Base-by-base conservation (phyloP, 2,113 vertebrate genomes). In the Salvelinus alpinus region DNA sequence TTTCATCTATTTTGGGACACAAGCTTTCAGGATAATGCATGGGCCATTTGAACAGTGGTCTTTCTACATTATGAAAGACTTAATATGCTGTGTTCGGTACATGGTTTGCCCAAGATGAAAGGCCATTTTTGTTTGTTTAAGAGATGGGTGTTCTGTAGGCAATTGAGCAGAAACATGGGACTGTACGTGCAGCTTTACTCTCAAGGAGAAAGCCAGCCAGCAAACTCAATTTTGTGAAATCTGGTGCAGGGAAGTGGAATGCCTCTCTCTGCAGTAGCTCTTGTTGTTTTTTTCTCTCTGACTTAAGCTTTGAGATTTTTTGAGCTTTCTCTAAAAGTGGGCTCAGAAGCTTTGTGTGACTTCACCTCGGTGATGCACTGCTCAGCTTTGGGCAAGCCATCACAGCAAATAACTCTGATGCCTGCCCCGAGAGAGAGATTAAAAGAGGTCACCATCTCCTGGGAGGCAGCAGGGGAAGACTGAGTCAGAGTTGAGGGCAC, bases 371-470 rank as follows among this genome's bases (percentile, higher is more conserved):
- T 82, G 71, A 76, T 11, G 59, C 73, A 16, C 51, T 54, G 60
- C 82, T 78, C 71, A 68, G 83, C 84, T 83, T 82, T 75, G 80
- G 75, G 77, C 73, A 22, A 79, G 82, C 81, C 73, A 64, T 83
- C 84, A 86, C 84, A 82, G 80, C 64, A 31, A 67, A 25, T 62
- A 4, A 73, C 79, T 84, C 71, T 79, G 81, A 89, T 80, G 83
- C 74, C 86, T 85, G 75, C 77, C 25, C 16, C 4, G 13, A 16
- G 34, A 82, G 84, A 87, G 76, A 80, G 86, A 81, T 86, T 73
- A 80, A 90, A 88, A 88, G 86, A 91, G 88, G 89, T 87, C 88
- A 89, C 84, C 86, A 86, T 88, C 88, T 86, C 75, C 70, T 6
- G 74, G 78, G 82, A 79, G 82, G 82, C 74, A 71, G 70, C 13